Evolutionary conservation across 2,888 invertebrate genomes (phyloP).

Genomic region (Drosophila eohydei): DNA sequence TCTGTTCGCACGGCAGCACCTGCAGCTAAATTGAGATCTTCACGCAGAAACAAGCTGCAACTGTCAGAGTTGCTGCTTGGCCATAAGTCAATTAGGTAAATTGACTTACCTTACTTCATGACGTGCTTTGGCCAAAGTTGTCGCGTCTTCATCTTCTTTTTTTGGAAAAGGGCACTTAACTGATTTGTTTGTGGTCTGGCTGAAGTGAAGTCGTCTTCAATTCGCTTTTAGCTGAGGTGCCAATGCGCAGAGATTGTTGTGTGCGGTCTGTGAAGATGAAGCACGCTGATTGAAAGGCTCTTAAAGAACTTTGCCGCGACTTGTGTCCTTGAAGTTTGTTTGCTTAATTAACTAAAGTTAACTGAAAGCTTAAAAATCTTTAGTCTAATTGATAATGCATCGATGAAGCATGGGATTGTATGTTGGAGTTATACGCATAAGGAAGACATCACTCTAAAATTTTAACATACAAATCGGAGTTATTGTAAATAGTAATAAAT

Average conservation of each 20-base stretch:
- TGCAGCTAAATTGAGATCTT: slow-evolving; percentile 42
- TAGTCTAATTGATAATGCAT: neutral
- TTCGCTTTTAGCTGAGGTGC: slow-evolving; percentile 59
- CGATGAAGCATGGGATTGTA: neutral
- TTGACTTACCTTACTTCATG: slow-evolving; percentile 56
- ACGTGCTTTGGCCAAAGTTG: slow-evolving; percentile 33
- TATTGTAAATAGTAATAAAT: neutral
- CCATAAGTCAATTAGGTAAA: slow-evolving; percentile 78
- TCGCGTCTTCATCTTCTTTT: slow-evolving; percentile 25
- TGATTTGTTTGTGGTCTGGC: slow-evolving; percentile 72
- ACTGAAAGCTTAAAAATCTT: neutral
- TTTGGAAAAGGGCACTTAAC: slow-evolving; percentile 59
- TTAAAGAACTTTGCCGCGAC: slow-evolving; percentile 21
- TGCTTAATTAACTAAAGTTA: slow-evolving; percentile 45
- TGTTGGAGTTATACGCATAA: neutral
- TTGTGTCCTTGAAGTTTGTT: slow-evolving; percentile 12
- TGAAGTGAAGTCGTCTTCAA: slow-evolving; percentile 44
- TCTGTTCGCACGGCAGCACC: slow-evolving; percentile 2
- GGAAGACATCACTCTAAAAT: neutral
- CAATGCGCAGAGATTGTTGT: slow-evolving; percentile 46
- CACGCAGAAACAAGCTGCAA: slow-evolving; percentile 45
- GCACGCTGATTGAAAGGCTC: slow-evolving; percentile 38
- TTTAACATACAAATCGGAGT: neutral
- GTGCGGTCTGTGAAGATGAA: slow-evolving; percentile 28
- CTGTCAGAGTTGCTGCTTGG: slow-evolving; percentile 59